phyloP scores from a whole-genome alignment of 2,797 vertebrate species.

The Kryptopterus vitreolus region DNA sequence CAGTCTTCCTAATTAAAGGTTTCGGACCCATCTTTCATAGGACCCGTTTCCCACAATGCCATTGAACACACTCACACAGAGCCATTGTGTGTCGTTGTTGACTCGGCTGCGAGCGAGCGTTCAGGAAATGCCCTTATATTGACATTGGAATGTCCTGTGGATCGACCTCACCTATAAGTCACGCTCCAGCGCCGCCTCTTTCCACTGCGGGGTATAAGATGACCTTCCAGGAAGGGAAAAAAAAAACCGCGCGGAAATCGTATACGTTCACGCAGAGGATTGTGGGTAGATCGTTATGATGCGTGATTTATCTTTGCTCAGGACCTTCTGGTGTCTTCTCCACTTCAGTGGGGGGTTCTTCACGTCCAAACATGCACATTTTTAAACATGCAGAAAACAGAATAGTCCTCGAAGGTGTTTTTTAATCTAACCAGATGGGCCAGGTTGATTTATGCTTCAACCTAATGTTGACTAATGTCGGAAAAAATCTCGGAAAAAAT shows the following conservation, averaged over 20 bases:
- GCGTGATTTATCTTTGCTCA: neutral
- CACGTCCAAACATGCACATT: too few relatives aligned
- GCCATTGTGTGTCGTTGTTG: constrained; percentile 34
- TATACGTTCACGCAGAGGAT: neutral
- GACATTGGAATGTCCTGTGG: constrained; percentile 49
- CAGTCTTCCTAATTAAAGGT: constrained; percentile 63
- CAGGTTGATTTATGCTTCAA: too few relatives aligned
- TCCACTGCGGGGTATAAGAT: neutral
- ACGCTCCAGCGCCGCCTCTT: constrained; percentile 6
- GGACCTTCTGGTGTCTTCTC: neutral
- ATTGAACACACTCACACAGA: constrained; percentile 46
- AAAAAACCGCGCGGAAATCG: neutral
- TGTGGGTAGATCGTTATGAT: neutral
- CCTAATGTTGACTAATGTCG: too few relatives aligned
- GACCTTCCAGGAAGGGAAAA: neutral
- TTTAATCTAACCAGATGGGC: too few relatives aligned
- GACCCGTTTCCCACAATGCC: constrained; percentile 24
- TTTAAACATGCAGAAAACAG: too few relatives aligned
- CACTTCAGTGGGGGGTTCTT: neutral
- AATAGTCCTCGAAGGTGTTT: too few relatives aligned
- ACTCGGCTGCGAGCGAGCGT: constrained; percentile 24
- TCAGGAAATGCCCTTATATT: constrained; percentile 46
- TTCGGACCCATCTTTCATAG: constrained; percentile 51
- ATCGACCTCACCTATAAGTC: constrained; percentile 28
- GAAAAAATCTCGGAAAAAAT: too few relatives aligned